Conservation (phyloP, 1,140 invertebrate species). For the Euura lappo region DNA sequence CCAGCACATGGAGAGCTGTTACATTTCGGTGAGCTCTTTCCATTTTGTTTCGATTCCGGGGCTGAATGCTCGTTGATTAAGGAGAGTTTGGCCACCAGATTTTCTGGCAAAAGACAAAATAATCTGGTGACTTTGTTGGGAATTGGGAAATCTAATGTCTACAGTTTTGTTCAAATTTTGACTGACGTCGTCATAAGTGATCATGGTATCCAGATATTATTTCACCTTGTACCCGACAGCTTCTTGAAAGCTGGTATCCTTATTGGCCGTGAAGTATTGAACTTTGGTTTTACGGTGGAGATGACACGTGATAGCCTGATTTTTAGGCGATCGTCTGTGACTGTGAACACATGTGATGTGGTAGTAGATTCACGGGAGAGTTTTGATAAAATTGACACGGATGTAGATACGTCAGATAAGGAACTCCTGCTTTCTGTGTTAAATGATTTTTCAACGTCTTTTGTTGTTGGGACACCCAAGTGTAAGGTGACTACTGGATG, state of each 20-base stretch:
- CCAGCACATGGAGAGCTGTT: background rate
- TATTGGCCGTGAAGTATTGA: conserved; percentile 23
- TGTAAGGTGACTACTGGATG: conserved; percentile 17
- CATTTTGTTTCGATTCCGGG: conserved; percentile 25
- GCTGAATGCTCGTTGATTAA: conserved; percentile 27
- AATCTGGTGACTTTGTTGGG: conserved; percentile 15
- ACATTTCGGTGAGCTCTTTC: conserved; percentile 22
- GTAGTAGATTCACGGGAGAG: background rate
- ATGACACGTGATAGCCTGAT: conserved; percentile 15
- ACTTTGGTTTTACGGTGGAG: conserved; percentile 12
- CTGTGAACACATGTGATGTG: conserved; percentile 5
- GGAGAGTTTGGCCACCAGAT: conserved; percentile 17
- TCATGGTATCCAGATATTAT: conserved; percentile 5
- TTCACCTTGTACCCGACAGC: conserved; percentile 12
- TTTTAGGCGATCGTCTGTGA: background rate
- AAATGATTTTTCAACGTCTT: conserved; percentile 1
- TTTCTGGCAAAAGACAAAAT: conserved; percentile 17
- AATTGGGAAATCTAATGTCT: conserved; percentile 9
- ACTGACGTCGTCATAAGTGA: conserved; percentile 9
- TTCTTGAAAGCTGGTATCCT: conserved; percentile 11
- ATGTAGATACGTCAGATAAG: conserved; percentile 8
- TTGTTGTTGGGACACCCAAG: background rate
- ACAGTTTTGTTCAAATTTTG: conserved; percentile 18
- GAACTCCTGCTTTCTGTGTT: background rate
- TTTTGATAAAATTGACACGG: conserved; percentile 3